These are phyloP conservation scores for Aviceda leuphotes DNA, from an alignment of 2,797 vertebrate species.

Conservation along the genomic window DNA sequence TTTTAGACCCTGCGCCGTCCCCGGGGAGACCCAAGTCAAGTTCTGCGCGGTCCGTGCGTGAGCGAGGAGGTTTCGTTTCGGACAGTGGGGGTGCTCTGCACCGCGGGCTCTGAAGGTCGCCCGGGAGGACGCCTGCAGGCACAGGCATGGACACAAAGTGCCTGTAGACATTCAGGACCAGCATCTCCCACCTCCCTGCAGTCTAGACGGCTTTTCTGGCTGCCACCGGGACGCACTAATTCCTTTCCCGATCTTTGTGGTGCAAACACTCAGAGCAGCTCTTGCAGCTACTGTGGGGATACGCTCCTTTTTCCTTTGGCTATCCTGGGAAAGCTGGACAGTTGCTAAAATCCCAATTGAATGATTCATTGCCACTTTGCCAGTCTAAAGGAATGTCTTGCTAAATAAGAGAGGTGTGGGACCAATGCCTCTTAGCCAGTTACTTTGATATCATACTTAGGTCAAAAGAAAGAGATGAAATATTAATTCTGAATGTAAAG, in stretches of 20 bases:
- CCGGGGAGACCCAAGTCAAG: neutral
- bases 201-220: neutral
- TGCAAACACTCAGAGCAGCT: neutral
- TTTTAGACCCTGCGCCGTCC: neutral
- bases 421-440: neutral
- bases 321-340: neutral
- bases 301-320: neutral
- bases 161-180: neutral
- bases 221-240: neutral
- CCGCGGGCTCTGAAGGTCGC: neutral
- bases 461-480: neutral
- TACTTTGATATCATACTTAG: neutral
- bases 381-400: neutral
- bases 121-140: neutral
- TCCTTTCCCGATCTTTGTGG: neutral
- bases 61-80: neutral
- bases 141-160: neutral
- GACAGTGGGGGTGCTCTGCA: neutral
- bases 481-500: neutral
- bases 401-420: neutral
- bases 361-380: neutral
- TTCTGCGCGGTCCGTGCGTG: fast-evolving
- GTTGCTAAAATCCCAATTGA: neutral
- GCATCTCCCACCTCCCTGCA: neutral
- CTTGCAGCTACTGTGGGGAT: neutral